Percentiles rank a stretch among this genome's conserved stretches.
Conservation (phyloP, 1,140 invertebrate genomes). For the Psilanteris sp. region DNA sequence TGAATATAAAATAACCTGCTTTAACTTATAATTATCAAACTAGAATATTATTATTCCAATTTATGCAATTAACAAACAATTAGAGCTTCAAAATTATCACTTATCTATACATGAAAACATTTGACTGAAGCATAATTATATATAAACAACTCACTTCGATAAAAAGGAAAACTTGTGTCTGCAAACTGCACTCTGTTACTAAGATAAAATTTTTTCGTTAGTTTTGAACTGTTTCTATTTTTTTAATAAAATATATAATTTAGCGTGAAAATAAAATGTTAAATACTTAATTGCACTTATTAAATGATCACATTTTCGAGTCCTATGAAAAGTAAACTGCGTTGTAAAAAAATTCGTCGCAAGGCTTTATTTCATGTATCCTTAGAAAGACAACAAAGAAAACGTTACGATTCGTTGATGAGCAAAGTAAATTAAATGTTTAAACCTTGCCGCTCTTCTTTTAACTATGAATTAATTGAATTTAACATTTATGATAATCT, state of each 20-base stretch:
- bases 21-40: no score
- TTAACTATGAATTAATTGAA: no score
- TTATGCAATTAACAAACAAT: no score
- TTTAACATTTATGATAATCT: no score
- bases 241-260: constrained; percentile 3
- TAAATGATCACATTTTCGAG: constrained; percentile 31
- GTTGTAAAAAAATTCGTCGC: constrained; percentile 10
- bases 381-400: constrained; percentile 8
- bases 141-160: neutral
- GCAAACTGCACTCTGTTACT: neutral
- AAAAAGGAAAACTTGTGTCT: neutral
- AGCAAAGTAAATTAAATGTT: constrained; percentile 4
- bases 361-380: constrained; percentile 14
- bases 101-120: neutral
- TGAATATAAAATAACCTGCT: no score
- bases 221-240: neutral
- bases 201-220: constrained; percentile 7
- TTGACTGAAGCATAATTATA: neutral
- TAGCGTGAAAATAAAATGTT: constrained; percentile 3
- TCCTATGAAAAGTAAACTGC: constrained; percentile 16
- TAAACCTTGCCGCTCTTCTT: constrained; percentile 2
- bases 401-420: constrained; percentile 1
- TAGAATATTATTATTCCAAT: no score
- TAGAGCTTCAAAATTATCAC: no score
- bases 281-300: constrained; percentile 33